phyloP scores from a whole-genome alignment of 1,140 invertebrate genomes.

The Drosophila triauraria region DNA sequence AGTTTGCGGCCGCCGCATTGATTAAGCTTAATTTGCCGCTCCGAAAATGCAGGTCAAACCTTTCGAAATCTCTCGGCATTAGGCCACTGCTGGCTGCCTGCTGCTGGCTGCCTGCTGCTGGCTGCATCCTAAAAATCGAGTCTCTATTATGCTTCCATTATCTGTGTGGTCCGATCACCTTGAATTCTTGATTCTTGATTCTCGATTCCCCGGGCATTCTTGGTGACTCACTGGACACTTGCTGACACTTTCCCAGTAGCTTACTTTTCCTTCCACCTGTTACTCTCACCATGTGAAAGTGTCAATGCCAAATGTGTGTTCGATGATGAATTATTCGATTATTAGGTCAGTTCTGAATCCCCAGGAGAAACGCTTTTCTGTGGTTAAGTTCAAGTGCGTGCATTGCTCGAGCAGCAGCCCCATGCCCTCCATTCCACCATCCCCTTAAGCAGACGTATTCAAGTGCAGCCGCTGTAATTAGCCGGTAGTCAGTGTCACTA shows the following conservation, averaged over 20 bases:
- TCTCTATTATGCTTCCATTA: background rate
- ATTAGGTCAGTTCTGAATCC: background rate
- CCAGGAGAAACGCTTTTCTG: no score
- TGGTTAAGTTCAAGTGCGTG: constrained; percentile 52
- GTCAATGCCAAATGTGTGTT: no score
- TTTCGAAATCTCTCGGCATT: constrained; percentile 50
- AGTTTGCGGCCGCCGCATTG: constrained; percentile 45
- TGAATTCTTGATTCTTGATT: constrained; percentile 6
- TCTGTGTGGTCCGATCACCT: constrained; percentile 7
- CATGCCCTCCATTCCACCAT: background rate
- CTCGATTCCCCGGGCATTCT: background rate
- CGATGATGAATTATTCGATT: no score
- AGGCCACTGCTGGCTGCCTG: constrained; percentile 5
- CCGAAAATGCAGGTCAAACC: constrained; percentile 54
- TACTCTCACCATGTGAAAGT: background rate
- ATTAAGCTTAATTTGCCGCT: constrained; percentile 55
- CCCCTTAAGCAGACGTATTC: constrained; percentile 3
- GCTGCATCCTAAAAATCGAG: constrained; percentile 1
- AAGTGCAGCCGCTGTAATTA: constrained; percentile 47
- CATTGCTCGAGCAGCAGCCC: constrained; percentile 15
- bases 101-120: background rate
- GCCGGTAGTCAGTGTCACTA: constrained; percentile 45
- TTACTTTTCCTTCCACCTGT: background rate
- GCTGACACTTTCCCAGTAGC: background rate
- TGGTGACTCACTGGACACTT: background rate